Evolutionary conservation across 2,888 invertebrate genomes (phyloP).

Genomic region (Petrolisthes cinctipes): DNA sequence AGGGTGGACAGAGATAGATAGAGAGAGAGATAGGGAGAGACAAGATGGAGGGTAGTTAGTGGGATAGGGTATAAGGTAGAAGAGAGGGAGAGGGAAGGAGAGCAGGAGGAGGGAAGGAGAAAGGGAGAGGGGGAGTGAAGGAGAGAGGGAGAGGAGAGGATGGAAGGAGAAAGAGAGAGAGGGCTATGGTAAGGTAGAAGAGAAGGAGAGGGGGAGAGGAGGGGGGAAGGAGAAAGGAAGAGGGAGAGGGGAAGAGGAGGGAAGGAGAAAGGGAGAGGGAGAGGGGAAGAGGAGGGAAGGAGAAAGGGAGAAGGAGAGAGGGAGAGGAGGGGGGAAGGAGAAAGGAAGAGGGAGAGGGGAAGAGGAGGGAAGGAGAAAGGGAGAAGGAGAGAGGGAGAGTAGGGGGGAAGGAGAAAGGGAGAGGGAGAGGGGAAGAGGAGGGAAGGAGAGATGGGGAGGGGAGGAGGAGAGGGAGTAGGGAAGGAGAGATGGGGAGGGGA

Average conservation of each 20-base stretch:
- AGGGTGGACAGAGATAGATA: background rate
- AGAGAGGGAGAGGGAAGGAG: background rate
- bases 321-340: background rate
- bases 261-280: background rate
- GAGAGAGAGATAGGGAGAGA: background rate
- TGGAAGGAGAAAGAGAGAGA: background rate
- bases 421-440: background rate
- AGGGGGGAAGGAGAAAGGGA: background rate
- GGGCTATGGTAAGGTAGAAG: background rate
- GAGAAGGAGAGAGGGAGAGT: background rate
- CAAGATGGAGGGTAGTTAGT: background rate
- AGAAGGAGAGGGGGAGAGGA: background rate
- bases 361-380: background rate
- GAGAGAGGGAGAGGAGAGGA: background rate
- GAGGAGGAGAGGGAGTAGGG: background rate
- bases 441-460: background rate
- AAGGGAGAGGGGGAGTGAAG: background rate
- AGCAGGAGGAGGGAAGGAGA: background rate
- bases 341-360: background rate
- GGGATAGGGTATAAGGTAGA: background rate
- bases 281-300: background rate
- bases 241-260: background rate
- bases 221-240: background rate
- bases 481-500: background rate
- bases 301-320: background rate